phyloP scores from a whole-genome alignment of 2,888 invertebrate genomes.

The Syrphus vitripennis region DNA sequence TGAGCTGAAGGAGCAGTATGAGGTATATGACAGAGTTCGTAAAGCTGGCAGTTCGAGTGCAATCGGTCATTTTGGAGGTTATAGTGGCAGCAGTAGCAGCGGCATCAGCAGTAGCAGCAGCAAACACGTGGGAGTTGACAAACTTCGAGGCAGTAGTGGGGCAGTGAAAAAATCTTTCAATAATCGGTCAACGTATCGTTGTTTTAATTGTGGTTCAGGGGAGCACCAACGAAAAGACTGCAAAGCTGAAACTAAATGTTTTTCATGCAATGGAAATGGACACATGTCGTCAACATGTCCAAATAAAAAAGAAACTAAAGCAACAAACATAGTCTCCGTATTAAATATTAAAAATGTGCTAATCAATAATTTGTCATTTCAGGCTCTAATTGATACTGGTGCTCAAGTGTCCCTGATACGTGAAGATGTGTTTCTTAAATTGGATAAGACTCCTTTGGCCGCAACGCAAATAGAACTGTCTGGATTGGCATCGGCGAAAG shows the following conservation, averaged over 20 bases:
- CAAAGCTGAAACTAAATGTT: constrained; percentile 55
- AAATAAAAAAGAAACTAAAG: not conserved
- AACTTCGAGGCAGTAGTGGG: not conserved
- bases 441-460: not conserved
- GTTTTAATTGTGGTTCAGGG: constrained; percentile 59
- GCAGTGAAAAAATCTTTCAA: not conserved
- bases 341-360: constrained; percentile 3
- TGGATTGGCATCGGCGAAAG: constrained; percentile 31
- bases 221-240: constrained; percentile 58
- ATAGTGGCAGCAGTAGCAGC: not conserved
- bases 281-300: constrained; percentile 55
- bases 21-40: constrained; percentile 11
- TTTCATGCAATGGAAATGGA: constrained; percentile 50
- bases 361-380: not conserved
- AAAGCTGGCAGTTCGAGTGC: not conserved
- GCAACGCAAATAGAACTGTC: not conserved
- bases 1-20: constrained; percentile 40
- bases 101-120: no score
- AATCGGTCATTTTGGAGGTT: not conserved
- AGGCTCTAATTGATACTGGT: constrained; percentile 19
- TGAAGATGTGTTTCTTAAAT: not conserved
- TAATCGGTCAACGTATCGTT: not conserved
- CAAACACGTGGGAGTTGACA: not conserved
- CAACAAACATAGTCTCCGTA: not conserved
- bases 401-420: constrained; percentile 9